Conservation (phyloP, 2,888 invertebrate species). For the Drosophila pseudotalamancana region DNA sequence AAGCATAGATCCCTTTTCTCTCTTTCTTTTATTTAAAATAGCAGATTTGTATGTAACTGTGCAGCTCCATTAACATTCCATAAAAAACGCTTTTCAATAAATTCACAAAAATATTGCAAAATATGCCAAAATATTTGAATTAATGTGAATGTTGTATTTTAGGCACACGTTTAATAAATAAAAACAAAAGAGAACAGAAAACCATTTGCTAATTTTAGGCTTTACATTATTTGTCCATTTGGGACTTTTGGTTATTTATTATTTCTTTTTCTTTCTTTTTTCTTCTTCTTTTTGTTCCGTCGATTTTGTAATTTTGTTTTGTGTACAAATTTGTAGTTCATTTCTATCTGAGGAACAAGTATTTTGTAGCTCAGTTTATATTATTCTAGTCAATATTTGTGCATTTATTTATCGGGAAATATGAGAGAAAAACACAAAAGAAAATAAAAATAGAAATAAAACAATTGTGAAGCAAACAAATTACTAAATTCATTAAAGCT, state of each 20-base stretch:
- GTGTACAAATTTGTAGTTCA: neutral
- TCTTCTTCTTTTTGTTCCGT: no score
- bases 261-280: slow-evolving; percentile 3
- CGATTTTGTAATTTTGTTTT: neutral
- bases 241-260: slow-evolving; percentile 9
- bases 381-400: slow-evolving; percentile 58
- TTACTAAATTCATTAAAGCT: slow-evolving; percentile 50
- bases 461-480: slow-evolving; percentile 40
- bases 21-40: no score
- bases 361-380: slow-evolving; percentile 35
- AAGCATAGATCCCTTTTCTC: no score
- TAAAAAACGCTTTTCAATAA: neutral
- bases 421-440: slow-evolving; percentile 4
- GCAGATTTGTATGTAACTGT: neutral
- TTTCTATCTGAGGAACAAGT: slow-evolving; percentile 5
- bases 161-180: slow-evolving; percentile 31
- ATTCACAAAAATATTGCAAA: neutral
- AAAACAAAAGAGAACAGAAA: slow-evolving; percentile 9
- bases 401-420: slow-evolving; percentile 31
- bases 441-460: slow-evolving; percentile 6
- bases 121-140: neutral
- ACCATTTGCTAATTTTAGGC: slow-evolving; percentile 29
- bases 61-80: neutral
- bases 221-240: slow-evolving; percentile 39
- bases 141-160: neutral